Evolutionary conservation across 2,888 invertebrate genomes (phyloP).

Genomic region (Meganola albula): DNA sequence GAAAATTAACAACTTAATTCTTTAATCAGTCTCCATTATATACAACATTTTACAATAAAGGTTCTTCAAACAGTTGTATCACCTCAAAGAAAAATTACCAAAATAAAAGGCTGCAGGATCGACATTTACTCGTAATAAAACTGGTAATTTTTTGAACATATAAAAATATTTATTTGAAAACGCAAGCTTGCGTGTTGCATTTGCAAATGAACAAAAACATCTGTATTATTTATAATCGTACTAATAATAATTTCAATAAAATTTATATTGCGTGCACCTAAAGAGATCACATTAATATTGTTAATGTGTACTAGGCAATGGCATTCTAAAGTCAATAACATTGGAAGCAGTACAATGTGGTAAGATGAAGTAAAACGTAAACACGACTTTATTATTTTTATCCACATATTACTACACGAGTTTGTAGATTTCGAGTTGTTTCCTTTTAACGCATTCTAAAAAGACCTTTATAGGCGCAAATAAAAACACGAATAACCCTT

Average conservation of each 20-base stretch:
- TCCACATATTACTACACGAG: slow-evolving; percentile 44
- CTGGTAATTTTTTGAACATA: too few species aligned
- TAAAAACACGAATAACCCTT: slow-evolving; percentile 70
- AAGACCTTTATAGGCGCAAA: slow-evolving; percentile 53
- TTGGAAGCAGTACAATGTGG: slow-evolving; percentile 28
- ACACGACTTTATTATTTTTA: slow-evolving; percentile 42
- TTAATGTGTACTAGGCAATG: slow-evolving; percentile 7
- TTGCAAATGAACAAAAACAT: slow-evolving; percentile 8
- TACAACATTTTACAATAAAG: too few species aligned
- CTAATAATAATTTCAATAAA: slow-evolving; percentile 15
- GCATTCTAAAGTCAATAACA: slow-evolving; percentile 18
- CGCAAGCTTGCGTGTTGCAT: slow-evolving; percentile 10
- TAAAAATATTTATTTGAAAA: too few species aligned
- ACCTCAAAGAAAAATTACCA: too few species aligned
- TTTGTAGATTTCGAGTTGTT: slow-evolving; percentile 42
- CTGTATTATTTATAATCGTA: slow-evolving; percentile 6
- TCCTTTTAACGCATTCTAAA: slow-evolving; percentile 62
- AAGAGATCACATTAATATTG: slow-evolving; percentile 16
- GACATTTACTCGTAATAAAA: too few species aligned
- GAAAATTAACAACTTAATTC: too few species aligned
- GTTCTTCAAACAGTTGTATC: too few species aligned
- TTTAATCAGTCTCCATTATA: too few species aligned
- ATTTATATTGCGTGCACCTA: slow-evolving; percentile 14
- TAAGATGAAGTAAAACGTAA: too few species aligned
- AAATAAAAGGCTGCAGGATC: too few species aligned